Conservation (phyloP, 2,113 vertebrate genomes). For the Burhinus oedicnemus region DNA sequence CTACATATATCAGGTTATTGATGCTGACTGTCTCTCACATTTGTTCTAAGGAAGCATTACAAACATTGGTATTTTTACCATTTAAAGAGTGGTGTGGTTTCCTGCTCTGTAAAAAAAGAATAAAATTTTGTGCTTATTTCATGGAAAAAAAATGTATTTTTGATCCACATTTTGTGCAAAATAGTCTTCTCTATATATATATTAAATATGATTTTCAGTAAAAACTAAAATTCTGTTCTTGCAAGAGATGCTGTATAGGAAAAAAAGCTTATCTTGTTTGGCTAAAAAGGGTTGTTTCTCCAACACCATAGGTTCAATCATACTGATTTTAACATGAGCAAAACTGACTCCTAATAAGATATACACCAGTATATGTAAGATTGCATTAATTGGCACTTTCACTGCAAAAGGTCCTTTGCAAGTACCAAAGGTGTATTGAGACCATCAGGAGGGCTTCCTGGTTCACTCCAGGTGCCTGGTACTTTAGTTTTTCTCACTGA, state of each 20-base stretch:
- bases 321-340: neutral
- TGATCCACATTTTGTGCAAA: neutral
- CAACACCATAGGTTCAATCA: neutral
- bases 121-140: neutral
- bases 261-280: neutral
- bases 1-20: conserved; percentile 54
- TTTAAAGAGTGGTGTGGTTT: neutral
- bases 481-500: neutral
- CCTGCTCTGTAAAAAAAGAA: neutral
- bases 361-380: neutral
- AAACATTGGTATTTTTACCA: neutral
- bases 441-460: neutral
- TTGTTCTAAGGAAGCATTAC: neutral
- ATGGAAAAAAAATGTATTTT: neutral
- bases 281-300: neutral
- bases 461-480: neutral
- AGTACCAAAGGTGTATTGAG: neutral
- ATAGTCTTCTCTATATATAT: neutral
- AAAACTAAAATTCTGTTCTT: neutral
- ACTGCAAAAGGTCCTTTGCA: neutral
- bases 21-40: conserved; percentile 7
- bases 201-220: neutral
- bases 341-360: neutral
- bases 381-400: neutral
- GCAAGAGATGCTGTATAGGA: neutral